These are phyloP conservation scores for Sebastes melanostomus DNA, from an alignment of 2,797 vertebrate species.

Conservation along the genomic window DNA sequence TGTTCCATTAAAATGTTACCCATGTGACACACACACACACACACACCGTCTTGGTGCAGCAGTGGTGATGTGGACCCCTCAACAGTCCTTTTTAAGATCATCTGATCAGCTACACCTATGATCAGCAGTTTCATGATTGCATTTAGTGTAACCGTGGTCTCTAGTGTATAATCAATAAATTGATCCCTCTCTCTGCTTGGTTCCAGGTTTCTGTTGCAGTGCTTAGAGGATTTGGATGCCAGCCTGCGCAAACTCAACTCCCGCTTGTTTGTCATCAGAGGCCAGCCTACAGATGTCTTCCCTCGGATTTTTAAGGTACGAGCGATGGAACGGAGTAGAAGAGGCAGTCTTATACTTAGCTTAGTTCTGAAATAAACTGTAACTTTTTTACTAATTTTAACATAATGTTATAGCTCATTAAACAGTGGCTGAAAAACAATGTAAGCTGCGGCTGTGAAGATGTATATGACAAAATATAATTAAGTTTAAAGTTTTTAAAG, in stretches of 20 bases:
- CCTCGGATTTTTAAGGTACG: slow-evolving; percentile 94
- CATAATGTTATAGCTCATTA: neutral
- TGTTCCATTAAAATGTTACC: too few relatives aligned
- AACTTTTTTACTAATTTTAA: too few relatives aligned
- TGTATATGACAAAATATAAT: too few relatives aligned
- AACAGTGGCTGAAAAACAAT: too few relatives aligned
- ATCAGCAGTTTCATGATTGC: neutral
- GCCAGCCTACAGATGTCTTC: slow-evolving; percentile 96
- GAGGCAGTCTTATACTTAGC: neutral
- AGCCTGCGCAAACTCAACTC: slow-evolving; percentile 95
- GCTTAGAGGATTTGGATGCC: slow-evolving; percentile 94
- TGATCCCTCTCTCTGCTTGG: neutral
- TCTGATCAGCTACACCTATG: neutral
- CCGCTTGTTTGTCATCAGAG: slow-evolving; percentile 94
- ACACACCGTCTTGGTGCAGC: too few relatives aligned
- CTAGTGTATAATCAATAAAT: neutral
- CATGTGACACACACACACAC: too few relatives aligned
- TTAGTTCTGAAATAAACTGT: neutral
- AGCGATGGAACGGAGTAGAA: neutral
- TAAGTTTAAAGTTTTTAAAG: too few relatives aligned
- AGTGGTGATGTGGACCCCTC: too few relatives aligned
- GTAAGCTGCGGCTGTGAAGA: too few relatives aligned
- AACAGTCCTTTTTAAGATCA: too few relatives aligned
- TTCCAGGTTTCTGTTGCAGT: slow-evolving; percentile 92
- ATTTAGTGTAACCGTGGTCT: neutral